A percentile compares a stretch with the other conserved stretches of the same genome.
Evolutionary conservation across 2,888 invertebrate genomes (phyloP).

Genomic region (Hyalella azteca): DNA sequence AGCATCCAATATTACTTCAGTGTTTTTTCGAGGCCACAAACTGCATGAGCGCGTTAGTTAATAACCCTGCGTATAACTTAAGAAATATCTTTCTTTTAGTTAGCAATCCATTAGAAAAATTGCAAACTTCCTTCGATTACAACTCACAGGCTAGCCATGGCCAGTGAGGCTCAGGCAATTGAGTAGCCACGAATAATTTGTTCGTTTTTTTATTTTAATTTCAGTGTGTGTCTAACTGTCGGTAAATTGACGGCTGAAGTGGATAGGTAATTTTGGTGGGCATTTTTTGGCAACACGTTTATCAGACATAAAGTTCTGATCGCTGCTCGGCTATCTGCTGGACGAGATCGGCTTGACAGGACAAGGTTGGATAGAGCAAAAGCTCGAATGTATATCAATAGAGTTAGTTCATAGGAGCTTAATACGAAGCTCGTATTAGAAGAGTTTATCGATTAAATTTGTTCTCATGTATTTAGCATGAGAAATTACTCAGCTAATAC

Average conservation of each 20-base stretch:
- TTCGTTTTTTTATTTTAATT: not conserved
- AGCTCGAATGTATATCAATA: not conserved
- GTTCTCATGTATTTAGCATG: not conserved
- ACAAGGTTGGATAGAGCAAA: not conserved
- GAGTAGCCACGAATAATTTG: not conserved
- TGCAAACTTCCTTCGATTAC: not conserved
- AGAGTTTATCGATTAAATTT: too few relatives aligned
- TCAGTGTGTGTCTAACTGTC: constrained; percentile 2
- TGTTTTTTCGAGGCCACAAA: too few relatives aligned
- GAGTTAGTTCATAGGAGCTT: not conserved
- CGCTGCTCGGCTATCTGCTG: constrained; percentile 23
- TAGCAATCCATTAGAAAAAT: not conserved
- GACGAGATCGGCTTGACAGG: not conserved
- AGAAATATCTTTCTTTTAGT: not conserved
- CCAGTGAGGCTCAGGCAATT: not conserved
- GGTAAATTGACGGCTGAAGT: not conserved
- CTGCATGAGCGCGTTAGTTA: too few relatives aligned
- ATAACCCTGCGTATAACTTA: not conserved
- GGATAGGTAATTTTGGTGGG: constrained; percentile 21
- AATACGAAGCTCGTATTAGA: not conserved
- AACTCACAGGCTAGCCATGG: not conserved
- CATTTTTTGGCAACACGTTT: constrained; percentile 4
- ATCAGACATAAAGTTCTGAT: not conserved
- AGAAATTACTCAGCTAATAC: not conserved
- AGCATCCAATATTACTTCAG: too few relatives aligned